Evolutionary conservation across 2,797 vertebrate genomes (phyloP), one percentile per base, ranked within the genome.

Genomic region (Phrynocephalus forsythii): DNA sequence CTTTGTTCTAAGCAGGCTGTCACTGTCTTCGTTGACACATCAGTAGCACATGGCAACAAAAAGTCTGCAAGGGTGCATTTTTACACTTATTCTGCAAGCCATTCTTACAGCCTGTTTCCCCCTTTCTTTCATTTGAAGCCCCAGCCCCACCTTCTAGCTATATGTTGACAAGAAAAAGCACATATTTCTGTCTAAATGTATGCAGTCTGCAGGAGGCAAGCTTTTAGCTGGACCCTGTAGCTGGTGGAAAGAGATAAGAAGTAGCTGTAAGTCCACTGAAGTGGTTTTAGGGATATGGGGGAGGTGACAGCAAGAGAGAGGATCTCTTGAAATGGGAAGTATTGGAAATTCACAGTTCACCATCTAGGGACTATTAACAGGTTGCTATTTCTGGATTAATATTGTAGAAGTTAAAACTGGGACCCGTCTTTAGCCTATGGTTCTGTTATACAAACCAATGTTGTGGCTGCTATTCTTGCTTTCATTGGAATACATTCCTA

Each of bases 241-340:
- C 44, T 88, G 82, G 50, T 71, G 66, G 26, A 66, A 73, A 81
- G 50, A 86, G 68, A 71, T 77, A 66, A 79, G 75, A 79, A 88
- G 30, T 71, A 30, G 68, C 22, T 79, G 22, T 18, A 71, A 83
- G 77, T 72, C 68, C 48, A 66, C 52, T 79, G 67, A 71, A 84
- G 26, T 60, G 28, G 11, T 63, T 78, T 60, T 84, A 63, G 15
- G 4, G 50, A 28, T 26, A 79, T 60, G 67, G 7, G 66, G 50
- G 68, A n/a, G 11, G 30, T 44, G 13, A 72, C 38, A 50, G 33
- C 50, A 63, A 33, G 26, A 52, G 48, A 48, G 50, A 44, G 18
- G 72, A 87, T 30, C 24, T 77, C 22, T 68, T 77, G 50, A 83
- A 69, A 48, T n/a, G 15, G 52, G 50, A 72, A 11, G 33, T 48